Evolutionary conservation across 92 coral and sea anemone species (phyloP).

Genomic region (Micromussa lordhowensis): DNA sequence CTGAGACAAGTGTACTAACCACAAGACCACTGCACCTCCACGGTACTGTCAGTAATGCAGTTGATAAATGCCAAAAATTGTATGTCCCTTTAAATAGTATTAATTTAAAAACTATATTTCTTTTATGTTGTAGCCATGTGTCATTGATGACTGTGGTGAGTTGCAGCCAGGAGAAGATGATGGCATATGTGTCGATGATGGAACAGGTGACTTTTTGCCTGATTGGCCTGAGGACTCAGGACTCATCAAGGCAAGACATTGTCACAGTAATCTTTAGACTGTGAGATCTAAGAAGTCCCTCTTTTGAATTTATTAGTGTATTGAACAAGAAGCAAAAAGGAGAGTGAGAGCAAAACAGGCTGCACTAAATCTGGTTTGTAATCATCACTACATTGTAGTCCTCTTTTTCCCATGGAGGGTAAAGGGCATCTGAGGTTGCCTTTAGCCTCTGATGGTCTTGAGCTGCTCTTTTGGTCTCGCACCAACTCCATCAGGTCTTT

Average conservation of each 20-base stretch:
- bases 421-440: no score
- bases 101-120: neutral
- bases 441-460: no score
- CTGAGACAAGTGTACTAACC: no score
- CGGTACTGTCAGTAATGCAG: neutral
- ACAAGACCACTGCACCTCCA: no score
- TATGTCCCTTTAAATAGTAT: neutral
- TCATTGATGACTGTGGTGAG: conserved; percentile 93
- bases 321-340: neutral
- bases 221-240: conserved; percentile 86
- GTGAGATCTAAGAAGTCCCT: no score
- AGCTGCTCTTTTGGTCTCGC: no score
- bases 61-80: neutral
- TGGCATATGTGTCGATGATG: conserved; percentile 78
- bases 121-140: conserved; percentile 71
- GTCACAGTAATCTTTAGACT: neutral
- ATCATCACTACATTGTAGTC: no score
- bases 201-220: conserved; percentile 87
- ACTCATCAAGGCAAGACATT: conserved; percentile 65
- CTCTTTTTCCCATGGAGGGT: no score
- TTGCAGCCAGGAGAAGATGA: conserved; percentile 85
- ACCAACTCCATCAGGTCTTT: no score
- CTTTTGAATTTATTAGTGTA: no score
- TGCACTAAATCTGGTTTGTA: no score
- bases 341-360: no score